phyloP scores from a whole-genome alignment of 2,888 invertebrate species.

The Leptopterna dolabrata region DNA sequence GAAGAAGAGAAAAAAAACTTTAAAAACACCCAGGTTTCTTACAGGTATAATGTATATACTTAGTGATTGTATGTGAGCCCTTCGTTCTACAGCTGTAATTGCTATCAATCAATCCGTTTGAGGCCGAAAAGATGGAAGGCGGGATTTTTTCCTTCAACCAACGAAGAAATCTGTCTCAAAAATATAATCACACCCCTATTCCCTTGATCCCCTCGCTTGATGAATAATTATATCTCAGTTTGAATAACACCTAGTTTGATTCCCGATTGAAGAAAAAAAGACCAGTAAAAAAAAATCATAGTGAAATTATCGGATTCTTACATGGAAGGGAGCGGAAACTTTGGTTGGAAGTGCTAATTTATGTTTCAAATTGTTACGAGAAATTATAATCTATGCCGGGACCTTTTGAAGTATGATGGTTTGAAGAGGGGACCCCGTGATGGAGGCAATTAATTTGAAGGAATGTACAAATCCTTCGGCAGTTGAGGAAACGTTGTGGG shows the following conservation, averaged over 20 bases:
- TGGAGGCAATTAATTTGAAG: neutral
- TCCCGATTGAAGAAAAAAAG: neutral
- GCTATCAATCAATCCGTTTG: slow-evolving; percentile 24
- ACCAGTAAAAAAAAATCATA: neutral
- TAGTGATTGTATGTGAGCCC: slow-evolving; percentile 18
- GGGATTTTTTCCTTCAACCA: neutral
- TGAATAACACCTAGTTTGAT: neutral
- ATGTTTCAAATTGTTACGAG: slow-evolving; percentile 18
- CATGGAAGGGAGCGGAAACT: neutral
- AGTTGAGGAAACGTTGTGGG: neutral
- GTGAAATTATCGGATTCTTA: neutral
- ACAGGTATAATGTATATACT: slow-evolving; percentile 25
- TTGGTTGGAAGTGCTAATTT: slow-evolving; percentile 26
- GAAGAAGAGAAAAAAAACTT: neutral
- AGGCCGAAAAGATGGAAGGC: neutral
- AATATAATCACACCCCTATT: slow-evolving; percentile 29
- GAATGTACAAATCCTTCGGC: neutral
- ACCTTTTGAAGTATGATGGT: neutral
- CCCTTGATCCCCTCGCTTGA: neutral
- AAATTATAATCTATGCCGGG: slow-evolving; percentile 21
- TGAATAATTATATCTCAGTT: slow-evolving; percentile 16
- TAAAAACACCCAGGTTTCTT: neutral
- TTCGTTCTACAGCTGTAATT: slow-evolving; percentile 20
- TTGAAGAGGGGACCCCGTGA: neutral
- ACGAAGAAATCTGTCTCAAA: slow-evolving; percentile 29